Base-by-base conservation (phyloP, 2,797 vertebrate species). In the Lutjanus argentimaculatus region DNA sequence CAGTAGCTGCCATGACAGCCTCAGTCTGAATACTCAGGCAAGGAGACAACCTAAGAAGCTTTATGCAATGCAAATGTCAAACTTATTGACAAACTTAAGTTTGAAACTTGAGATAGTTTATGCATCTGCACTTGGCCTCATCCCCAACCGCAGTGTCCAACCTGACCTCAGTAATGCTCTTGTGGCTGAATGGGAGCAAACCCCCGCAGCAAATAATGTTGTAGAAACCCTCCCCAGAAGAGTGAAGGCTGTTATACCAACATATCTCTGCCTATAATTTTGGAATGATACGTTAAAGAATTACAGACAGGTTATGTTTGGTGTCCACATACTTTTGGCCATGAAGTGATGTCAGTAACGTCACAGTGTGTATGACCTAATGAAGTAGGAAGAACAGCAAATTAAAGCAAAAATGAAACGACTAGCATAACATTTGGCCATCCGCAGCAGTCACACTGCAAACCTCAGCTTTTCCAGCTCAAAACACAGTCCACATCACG, bases 401-500 rank as follows among this genome's bases (percentile, higher is more conserved):
- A 10, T 25, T 15, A 64, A 30, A 25, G 7, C 51, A 67, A 72
- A 0, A 45, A 42, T 16, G 16, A 58, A 75, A 63, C 2, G 15
- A 46, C 16, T 15, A 2, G 58, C 45, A 40, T 16, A 15, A 53
- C 45, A 64, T 19, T 6, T 53, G 17, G 12, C 14, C 8, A 13
- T 63, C 42, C 7, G 21, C 17, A 71, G 21, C 45, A 55, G 49
- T 67, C 42, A 67, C 25, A 82, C 43, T 59, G 76, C 53, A 84
- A 57, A 89, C 85, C 83, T 80, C 85, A 88, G 67, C 48, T 0
- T 87, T 87, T 79, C 79, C 77, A 86, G 46, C 55, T 80, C 71
- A 76, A 68, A 82, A 71, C 67, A 52, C 66, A 84, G 9, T 79
- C 71, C 57, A 70, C 22, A 58, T 76, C 17, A 84, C 65, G 40